A percentile compares a stretch with the other conserved stretches of the same genome.
phyloP scores from a whole-genome alignment of 2,888 invertebrate species.

The Diaperis boleti region DNA sequence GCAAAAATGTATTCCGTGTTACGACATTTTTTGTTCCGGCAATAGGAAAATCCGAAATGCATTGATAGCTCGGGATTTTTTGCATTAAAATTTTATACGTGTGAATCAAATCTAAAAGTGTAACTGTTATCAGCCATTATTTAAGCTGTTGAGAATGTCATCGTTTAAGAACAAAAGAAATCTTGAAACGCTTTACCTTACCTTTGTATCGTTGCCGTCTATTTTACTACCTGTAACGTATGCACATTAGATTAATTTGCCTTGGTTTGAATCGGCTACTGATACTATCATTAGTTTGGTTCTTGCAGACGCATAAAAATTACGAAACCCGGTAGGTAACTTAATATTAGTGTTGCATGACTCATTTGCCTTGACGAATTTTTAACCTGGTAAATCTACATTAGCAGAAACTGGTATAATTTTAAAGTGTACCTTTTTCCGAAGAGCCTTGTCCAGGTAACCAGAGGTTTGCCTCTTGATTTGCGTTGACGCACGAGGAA shows the following conservation, averaged over 20 bases:
- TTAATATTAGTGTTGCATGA: conserved; percentile 39
- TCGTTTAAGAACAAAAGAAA: too few species aligned
- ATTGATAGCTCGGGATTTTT: too few species aligned
- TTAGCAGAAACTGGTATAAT: conserved; percentile 27
- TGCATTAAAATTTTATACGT: too few species aligned
- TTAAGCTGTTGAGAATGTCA: too few species aligned
- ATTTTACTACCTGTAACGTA: neutral
- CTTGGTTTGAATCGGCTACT: neutral
- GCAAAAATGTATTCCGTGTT: too few species aligned
- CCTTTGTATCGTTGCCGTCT: neutral
- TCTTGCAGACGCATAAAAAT: conserved; percentile 33
- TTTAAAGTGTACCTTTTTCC: conserved; percentile 7
- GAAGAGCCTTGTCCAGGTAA: conserved; percentile 2
- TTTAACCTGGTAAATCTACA: conserved; percentile 24
- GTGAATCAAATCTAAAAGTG: too few species aligned
- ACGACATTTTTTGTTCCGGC: too few species aligned
- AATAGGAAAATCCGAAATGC: too few species aligned
- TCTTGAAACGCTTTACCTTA: neutral
- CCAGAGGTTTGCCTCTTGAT: too few species aligned
- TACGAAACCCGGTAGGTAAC: conserved; percentile 45
- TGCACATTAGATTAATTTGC: conserved; percentile 5
- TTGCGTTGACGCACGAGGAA: too few species aligned
- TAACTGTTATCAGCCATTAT: too few species aligned
- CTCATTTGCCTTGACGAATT: conserved; percentile 43
- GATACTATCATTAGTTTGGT: conserved; percentile 1